Conservation (phyloP, 1,140 invertebrate species). For the Camponotus floridanus region DNA sequence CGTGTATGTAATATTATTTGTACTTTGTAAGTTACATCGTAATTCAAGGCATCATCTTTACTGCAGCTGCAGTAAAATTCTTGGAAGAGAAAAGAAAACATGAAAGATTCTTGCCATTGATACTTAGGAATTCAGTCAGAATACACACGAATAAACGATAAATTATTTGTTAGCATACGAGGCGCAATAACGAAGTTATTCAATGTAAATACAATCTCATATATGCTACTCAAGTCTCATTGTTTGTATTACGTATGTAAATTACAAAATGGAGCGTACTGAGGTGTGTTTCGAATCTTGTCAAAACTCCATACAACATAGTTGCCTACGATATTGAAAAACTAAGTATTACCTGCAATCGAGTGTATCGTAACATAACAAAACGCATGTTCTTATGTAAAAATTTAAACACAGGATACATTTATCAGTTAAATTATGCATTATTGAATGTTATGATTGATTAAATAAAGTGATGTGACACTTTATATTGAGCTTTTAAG, state of each 20-base stretch:
- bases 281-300: conserved; percentile 84
- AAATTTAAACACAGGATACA: conserved; percentile 83
- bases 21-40: conserved; percentile 84
- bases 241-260: conserved; percentile 82
- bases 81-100: conserved; percentile 29
- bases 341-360: conserved; percentile 84
- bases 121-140: conserved; percentile 20
- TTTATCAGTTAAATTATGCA: conserved; percentile 86
- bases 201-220: conserved; percentile 75
- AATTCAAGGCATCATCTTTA: conserved; percentile 75
- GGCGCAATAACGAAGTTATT: conserved; percentile 69
- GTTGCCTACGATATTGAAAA: conserved; percentile 84
- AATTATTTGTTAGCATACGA: conserved; percentile 63
- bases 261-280: conserved; percentile 83
- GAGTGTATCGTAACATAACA: conserved; percentile 83
- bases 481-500: conserved; percentile 78
- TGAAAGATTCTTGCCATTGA: conserved; percentile 42
- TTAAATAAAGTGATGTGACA: conserved; percentile 85
- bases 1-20: conserved; percentile 80
- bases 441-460: conserved; percentile 86
- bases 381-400: conserved; percentile 85
- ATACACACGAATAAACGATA: conserved; percentile 55
- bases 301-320: conserved; percentile 84
- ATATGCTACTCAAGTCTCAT: conserved; percentile 63
- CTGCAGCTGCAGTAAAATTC: conserved; percentile 29